These are phyloP conservation scores for Sphecodes monilicornis DNA, from an alignment of 2,888 invertebrate species.

Conservation along the genomic window DNA sequence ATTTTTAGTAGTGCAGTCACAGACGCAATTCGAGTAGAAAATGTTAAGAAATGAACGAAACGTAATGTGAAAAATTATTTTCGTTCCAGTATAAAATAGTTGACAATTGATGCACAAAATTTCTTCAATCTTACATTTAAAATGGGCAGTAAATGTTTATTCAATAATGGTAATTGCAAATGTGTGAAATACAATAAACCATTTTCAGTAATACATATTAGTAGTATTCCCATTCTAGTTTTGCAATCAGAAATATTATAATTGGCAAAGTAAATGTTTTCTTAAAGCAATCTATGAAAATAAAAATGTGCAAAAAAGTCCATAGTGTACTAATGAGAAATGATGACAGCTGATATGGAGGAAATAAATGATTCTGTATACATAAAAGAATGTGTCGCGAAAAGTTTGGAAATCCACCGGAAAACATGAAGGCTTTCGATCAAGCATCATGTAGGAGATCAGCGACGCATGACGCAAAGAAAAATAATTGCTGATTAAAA, in stretches of 20 bases:
- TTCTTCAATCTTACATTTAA: neutral
- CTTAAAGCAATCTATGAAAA: neutral
- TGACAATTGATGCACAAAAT: neutral
- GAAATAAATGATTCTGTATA: neutral
- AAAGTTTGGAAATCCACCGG: conserved; percentile 41
- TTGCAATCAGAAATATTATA: neutral
- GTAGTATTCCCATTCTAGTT: neutral
- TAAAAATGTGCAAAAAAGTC: neutral
- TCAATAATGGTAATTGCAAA: neutral
- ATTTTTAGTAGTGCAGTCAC: neutral
- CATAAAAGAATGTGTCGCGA: conserved; percentile 29
- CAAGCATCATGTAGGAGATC: conserved; percentile 48
- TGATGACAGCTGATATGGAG: too few species aligned
- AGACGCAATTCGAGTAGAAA: neutral
- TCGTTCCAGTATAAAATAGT: neutral
- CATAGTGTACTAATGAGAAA: neutral
- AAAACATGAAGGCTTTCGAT: conserved; percentile 63
- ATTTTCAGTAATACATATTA: neutral
- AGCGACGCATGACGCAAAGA: conserved; percentile 60
- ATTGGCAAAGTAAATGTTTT: neutral
- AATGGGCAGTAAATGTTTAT: neutral
- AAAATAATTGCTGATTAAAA: conserved; percentile 52
- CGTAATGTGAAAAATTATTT: neutral
- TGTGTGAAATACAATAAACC: neutral
- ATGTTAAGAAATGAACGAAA: neutral